Evolutionary conservation across 2,888 invertebrate genomes (phyloP).

Genomic region (Latrodectus hesperus): DNA sequence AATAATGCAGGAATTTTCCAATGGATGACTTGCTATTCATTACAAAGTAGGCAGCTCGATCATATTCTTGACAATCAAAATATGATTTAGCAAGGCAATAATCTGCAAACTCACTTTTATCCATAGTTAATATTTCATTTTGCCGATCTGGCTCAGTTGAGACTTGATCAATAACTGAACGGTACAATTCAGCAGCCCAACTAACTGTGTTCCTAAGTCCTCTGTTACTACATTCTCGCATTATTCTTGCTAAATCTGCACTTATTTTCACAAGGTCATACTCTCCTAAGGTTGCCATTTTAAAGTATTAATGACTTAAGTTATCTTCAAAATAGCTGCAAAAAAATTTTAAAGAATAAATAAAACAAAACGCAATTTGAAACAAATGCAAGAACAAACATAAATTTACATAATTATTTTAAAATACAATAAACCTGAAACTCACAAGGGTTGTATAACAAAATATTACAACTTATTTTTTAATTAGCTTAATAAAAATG

Average conservation of each 20-base stretch:
- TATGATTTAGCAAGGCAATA: slow-evolving; percentile 76
- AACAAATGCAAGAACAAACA: slow-evolving; percentile 3
- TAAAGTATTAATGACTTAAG: slow-evolving; percentile 27
- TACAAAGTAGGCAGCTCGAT: slow-evolving; percentile 84
- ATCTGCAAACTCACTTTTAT: slow-evolving; percentile 57
- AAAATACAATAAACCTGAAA: not conserved
- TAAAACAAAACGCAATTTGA: not conserved
- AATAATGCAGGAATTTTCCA: slow-evolving; percentile 88
- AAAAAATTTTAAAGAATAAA: slow-evolving; percentile 60
- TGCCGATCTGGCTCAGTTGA: slow-evolving; percentile 27
- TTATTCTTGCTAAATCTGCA: slow-evolving; percentile 51
- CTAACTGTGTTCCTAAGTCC: slow-evolving; percentile 48
- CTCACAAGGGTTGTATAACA: not conserved
- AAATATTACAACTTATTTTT: not conserved
- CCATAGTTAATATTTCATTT: slow-evolving; percentile 37
- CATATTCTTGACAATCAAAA: slow-evolving; percentile 93
- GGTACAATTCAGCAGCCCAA: slow-evolving; percentile 56
- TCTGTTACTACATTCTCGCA: slow-evolving; percentile 52
- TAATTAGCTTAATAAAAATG: slow-evolving; percentile 43
- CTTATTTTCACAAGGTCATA: slow-evolving; percentile 61
- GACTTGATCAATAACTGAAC: slow-evolving; percentile 38
- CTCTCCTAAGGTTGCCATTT: slow-evolving; percentile 47
- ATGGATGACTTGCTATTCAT: slow-evolving; percentile 83
- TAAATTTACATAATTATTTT: no score
- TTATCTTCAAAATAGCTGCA: slow-evolving; percentile 66